Conservation (phyloP, 2,113 vertebrate species). For the Myrmecobius fasciatus region DNA sequence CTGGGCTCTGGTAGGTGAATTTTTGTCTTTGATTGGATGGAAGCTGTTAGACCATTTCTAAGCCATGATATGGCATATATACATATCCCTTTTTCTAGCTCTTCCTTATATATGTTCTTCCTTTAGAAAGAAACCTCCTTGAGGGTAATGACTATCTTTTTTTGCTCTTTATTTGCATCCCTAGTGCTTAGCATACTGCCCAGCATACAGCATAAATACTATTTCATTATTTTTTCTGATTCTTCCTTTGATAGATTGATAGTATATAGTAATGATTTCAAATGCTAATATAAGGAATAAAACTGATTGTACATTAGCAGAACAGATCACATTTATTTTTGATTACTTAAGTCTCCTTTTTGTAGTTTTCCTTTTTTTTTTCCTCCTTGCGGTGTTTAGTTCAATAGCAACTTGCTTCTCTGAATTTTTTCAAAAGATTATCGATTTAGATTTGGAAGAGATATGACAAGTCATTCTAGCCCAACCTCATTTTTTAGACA, state of each 20-base stretch:
- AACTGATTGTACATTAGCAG: too few relatives aligned
- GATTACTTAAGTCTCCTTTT: background rate
- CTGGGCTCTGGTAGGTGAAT: background rate
- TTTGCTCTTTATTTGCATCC: background rate
- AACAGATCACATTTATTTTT: background rate
- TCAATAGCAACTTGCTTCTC: background rate
- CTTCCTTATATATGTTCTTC: background rate
- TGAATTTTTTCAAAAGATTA: background rate
- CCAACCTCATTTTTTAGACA: background rate
- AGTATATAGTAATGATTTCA: background rate
- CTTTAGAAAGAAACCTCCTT: background rate
- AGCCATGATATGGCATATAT: background rate
- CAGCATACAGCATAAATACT: background rate
- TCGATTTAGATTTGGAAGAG: background rate
- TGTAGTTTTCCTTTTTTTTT: background rate
- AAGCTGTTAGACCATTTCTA: background rate
- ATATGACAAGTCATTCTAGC: background rate
- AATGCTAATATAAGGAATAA: background rate
- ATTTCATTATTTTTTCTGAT: too few relatives aligned
- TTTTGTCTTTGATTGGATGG: background rate
- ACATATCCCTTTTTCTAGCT: background rate
- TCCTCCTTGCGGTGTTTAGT: background rate
- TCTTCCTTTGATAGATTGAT: background rate
- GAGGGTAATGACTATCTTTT: background rate
- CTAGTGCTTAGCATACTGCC: background rate